Evolutionary conservation across 2,888 invertebrate species (phyloP).

Genomic region (Ochlodes sylvanus): DNA sequence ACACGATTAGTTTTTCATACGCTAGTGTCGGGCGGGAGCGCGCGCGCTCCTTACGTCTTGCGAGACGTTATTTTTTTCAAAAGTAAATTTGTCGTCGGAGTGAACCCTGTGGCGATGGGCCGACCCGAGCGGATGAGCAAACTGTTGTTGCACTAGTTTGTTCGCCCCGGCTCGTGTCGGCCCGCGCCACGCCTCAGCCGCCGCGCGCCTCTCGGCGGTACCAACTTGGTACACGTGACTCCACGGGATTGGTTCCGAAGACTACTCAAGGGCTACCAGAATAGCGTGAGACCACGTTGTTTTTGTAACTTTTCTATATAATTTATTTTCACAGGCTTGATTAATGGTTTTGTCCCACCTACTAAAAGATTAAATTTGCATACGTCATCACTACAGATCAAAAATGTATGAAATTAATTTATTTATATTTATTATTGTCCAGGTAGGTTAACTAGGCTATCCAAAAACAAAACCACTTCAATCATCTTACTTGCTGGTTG

Average conservation of each 20-base stretch:
- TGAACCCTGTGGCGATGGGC: constrained; percentile 56
- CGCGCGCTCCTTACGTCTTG: constrained; percentile 51
- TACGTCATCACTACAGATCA: background rate
- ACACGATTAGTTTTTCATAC: constrained; percentile 69
- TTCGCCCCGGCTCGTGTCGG: constrained; percentile 86
- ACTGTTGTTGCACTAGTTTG: constrained; percentile 79
- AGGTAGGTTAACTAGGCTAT: too few relatives aligned
- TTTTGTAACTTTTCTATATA: background rate
- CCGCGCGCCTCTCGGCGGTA: constrained; percentile 29
- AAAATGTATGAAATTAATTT: too few relatives aligned
- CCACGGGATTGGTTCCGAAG: constrained; percentile 50
- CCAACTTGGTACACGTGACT: constrained; percentile 51
- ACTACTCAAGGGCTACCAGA: background rate
- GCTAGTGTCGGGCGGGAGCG: constrained; percentile 56
- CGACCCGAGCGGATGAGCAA: constrained; percentile 85
- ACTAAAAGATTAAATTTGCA: background rate
- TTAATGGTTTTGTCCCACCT: background rate
- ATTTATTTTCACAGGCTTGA: constrained; percentile 1
- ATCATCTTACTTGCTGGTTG: too few relatives aligned
- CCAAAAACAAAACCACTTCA: too few relatives aligned
- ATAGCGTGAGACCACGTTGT: constrained; percentile 31
- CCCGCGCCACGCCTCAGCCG: constrained; percentile 57
- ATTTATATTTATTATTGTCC: too few relatives aligned
- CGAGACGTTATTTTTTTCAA: constrained; percentile 38
- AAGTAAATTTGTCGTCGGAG: constrained; percentile 16